Evolutionary conservation across 2,797 vertebrate species (phyloP), one percentile per base, ranked within the genome.

Genomic region (Microctenopoma steveboyesi): DNA sequence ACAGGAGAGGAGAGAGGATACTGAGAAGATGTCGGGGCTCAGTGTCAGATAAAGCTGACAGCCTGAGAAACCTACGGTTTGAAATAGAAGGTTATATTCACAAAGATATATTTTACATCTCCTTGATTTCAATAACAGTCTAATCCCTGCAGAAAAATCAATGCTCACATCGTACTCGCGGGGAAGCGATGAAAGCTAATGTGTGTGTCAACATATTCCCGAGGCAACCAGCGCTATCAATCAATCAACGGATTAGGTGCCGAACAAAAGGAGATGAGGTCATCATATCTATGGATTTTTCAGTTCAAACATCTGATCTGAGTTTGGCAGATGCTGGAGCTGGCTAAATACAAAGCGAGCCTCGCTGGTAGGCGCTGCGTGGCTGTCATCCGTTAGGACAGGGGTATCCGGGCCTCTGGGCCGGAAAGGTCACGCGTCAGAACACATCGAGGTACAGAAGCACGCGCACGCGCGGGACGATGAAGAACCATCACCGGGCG

Each of bases 371-470:
- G 76, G 48, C 66, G 39, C 62, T 4, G 69, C 43, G 28, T 61
- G 65, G 51, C 69, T 68, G 66, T 75, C 79, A 84, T 74, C 70
- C 37, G 78, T 72, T 67, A 62, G 72, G 76, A 79, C 63, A 61
- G 78, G 64, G 72, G 78, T n/a, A 82, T 79, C 74, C 61, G 72
- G 69, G 73, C 78, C 67, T 81, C 76, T 61, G 48, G 77, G 75
- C 48, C 74, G 49, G 71, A 92, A 93, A 93, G 90, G 90, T 89
- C 88, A 89, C 70, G 73, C 87, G 83, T 89, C 78, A 87, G 78
- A 88, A 86, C 58, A 72, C 69, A 72, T 64, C 47, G 49, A 70
- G 59, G 64, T 80, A 74, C 2, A 46, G n/a, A 52, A 42, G 47
- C 37, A 54, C 56, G 39, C 78, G 66, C 48, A 54, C 10, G 59